Base-by-base conservation (phyloP, 2,797 vertebrate genomes). In the Dermochelys coriacea region DNA sequence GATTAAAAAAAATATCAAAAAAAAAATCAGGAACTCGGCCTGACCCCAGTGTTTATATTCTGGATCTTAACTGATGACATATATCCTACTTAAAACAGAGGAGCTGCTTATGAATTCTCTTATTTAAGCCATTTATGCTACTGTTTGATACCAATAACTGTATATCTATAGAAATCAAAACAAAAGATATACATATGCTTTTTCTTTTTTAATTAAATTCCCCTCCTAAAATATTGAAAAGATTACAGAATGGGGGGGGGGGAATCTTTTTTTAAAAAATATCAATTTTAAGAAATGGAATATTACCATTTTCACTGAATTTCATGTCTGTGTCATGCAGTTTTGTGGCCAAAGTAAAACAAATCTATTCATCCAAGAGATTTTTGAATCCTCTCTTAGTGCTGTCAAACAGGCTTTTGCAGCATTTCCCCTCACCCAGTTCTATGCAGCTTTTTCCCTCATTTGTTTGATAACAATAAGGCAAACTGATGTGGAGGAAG, bases 401-500 rank as follows among this genome's bases (percentile, higher is more conserved):
- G 59, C 84, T 96, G 55, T 88, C 93, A 93, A 84, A 92, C 51
- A 71, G n/a, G 83, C 25, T 82, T 74, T 64, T 59, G 75, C 80
- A 79, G 34, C 51, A 80, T 37, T 9, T 84, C 2, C 9, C 18
- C 54, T 45, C 64, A 25, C 90, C 78, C 84, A 94, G 94, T 96
- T 95, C 87, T 86, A 88, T 93, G 95, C 84, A 95, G 90, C 91
- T 96, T 93, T 89, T 89, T 84, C 19, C 19, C 83, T 91, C 80
- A n/a, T 83, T 88, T 71, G 87, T 45, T 57, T 54, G 55, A 1
- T 71, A 96, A 91, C 88, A 90, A 80, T 93, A 95, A 96, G 93
- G 95, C 95, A 95, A 95, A 96, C 89, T 59, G 82, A 95, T 94
- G 87, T 84, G 95, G 94, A 96, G 94, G 79, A 94, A 96, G 94